phyloP scores from a whole-genome alignment of 2,888 invertebrate species.

The Apoda limacodes region DNA sequence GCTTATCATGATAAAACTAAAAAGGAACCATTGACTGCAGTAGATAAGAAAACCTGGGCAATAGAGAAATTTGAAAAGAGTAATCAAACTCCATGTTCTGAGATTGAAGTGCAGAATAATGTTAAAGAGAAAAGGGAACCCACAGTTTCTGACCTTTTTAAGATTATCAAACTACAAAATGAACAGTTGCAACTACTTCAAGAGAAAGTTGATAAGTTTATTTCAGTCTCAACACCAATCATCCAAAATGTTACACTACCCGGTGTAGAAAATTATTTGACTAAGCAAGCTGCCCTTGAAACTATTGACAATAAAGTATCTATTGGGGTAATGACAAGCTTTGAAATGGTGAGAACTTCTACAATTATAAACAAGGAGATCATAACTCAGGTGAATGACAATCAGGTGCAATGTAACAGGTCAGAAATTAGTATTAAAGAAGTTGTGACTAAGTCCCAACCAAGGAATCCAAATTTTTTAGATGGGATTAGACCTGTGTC shows the following conservation, averaged over 20 bases:
- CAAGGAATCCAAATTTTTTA: conserved; percentile 47
- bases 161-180: conserved; percentile 75
- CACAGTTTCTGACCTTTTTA: conserved; percentile 70
- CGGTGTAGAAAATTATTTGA: conserved; percentile 31
- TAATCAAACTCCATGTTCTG: conserved; percentile 29
- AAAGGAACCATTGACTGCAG: conserved; percentile 27
- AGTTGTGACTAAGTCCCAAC: conserved; percentile 36
- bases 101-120: conserved; percentile 39
- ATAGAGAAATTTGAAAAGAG: conserved; percentile 45
- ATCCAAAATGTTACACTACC: conserved; percentile 26
- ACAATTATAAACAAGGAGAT: conserved; percentile 56
- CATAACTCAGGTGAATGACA: conserved; percentile 37
- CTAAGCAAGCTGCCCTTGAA: conserved; percentile 40
- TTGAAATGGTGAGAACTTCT: conserved; percentile 70
- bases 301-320: conserved; percentile 67
- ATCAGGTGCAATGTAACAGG: conserved; percentile 53
- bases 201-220: conserved; percentile 72
- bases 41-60: conserved; percentile 48
- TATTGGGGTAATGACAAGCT: conserved; percentile 79
- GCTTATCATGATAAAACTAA: too few relatives aligned
- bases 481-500: conserved; percentile 33
- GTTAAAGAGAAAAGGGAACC: conserved; percentile 58
- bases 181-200: conserved; percentile 74
- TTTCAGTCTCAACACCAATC: conserved; percentile 28
- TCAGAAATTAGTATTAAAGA: conserved; percentile 58